Conservation (phyloP, 2,113 vertebrate species). For the Danio rerio region DNA sequence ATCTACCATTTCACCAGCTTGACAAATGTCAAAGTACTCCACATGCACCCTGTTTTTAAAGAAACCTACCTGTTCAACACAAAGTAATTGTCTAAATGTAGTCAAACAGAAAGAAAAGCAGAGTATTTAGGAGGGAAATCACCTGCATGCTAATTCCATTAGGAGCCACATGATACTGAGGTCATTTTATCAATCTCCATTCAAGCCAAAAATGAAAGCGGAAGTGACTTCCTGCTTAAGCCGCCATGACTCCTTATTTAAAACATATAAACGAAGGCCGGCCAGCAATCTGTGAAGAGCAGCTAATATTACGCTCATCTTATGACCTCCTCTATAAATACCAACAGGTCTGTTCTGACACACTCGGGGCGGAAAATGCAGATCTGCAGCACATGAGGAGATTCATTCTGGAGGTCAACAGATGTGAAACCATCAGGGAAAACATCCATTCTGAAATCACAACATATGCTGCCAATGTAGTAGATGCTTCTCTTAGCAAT, state of each 20-base stretch:
- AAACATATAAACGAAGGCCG: neutral
- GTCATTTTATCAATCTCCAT: conserved; percentile 13
- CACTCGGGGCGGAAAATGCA: neutral
- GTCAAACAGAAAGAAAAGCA: neutral
- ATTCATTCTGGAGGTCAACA: neutral
- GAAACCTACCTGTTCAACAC: too few species aligned
- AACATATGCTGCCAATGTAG: conserved; percentile 6
- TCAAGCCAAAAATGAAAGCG: neutral
- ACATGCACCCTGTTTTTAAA: neutral
- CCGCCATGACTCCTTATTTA: conserved; percentile 4
- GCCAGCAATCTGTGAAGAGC: neutral
- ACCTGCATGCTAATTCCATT: conserved; percentile 14
- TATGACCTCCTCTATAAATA: conserved; percentile 7
- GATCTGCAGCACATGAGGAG: neutral
- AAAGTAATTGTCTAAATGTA: conserved; percentile 8
- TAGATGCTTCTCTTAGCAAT: neutral
- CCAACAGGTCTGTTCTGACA: neutral
- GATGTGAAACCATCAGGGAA: conserved; percentile 23
- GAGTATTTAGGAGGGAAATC: conserved; percentile 8
- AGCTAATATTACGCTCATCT: conserved; percentile 3
- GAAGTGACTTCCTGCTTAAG: conserved; percentile 11
- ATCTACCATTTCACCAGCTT: neutral
- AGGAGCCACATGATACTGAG: conserved; percentile 13
- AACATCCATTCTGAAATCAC: conserved; percentile 6
- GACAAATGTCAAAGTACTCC: neutral